Percentiles rank a stretch among this genome's conserved stretches.
Conservation (phyloP, 2,888 invertebrate genomes). For the Nematopogon swammerdamellus region DNA sequence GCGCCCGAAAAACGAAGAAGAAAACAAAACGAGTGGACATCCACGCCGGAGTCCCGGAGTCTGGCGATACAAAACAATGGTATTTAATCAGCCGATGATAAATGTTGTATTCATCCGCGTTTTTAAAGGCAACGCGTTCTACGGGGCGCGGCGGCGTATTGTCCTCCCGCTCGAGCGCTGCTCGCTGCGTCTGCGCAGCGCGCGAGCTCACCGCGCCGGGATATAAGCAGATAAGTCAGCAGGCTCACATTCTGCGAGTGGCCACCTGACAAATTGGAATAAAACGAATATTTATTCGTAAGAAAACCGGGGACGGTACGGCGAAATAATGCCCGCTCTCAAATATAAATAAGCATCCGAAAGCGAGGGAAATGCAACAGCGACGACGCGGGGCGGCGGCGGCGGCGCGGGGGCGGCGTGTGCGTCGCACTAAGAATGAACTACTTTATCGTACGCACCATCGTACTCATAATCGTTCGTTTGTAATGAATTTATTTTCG, state of each 20-base stretch:
- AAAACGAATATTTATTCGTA: slow-evolving; percentile 56
- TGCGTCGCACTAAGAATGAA: slow-evolving; percentile 3
- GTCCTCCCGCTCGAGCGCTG: slow-evolving; percentile 41
- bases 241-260: slow-evolving; percentile 33
- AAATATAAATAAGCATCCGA: background rate
- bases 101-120: slow-evolving; percentile 54
- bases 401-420: slow-evolving; percentile 3
- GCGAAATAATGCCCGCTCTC: background rate
- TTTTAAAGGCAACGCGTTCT: slow-evolving; percentile 28
- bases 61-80: slow-evolving; percentile 55
- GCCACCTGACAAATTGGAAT: slow-evolving; percentile 58
- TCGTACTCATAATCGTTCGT: too few relatives aligned
- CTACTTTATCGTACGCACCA: too few relatives aligned
- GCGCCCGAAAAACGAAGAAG: slow-evolving; percentile 1
- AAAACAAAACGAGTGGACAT: slow-evolving; percentile 19
- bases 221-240: slow-evolving; percentile 52
- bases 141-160: slow-evolving; percentile 45
- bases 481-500: too few relatives aligned
- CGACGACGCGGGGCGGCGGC: slow-evolving; percentile 11
- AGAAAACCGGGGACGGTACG: background rate
- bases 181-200: background rate
- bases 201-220: slow-evolving; percentile 41
- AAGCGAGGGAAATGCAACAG: background rate
- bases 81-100: slow-evolving; percentile 58
- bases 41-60: slow-evolving; percentile 41